Conservation (phyloP, 2,113 vertebrate species). For the Morone chrysops region DNA sequence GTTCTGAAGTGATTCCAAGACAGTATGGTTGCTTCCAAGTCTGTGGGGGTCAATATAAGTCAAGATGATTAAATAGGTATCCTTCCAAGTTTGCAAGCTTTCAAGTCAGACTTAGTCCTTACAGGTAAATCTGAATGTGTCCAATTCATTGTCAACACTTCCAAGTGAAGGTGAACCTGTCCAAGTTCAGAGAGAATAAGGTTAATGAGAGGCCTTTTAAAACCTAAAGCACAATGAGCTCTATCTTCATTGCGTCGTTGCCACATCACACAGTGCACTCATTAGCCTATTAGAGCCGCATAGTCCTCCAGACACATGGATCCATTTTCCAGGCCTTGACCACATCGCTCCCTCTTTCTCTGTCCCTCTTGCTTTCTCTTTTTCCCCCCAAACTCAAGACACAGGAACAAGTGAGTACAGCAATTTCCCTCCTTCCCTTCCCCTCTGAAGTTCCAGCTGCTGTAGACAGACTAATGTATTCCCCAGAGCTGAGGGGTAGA, state of each 20-base stretch:
- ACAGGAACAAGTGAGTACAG: constrained; percentile 69
- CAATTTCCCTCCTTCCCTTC: constrained; percentile 36
- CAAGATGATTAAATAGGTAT: constrained; percentile 28
- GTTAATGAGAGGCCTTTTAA: constrained; percentile 28
- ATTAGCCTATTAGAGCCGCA: constrained; percentile 65
- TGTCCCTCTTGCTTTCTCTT: constrained; percentile 31
- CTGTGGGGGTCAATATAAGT: constrained; percentile 26
- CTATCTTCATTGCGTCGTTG: constrained; percentile 28
- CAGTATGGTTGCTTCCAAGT: constrained; percentile 15
- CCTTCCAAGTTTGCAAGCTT: constrained; percentile 36
- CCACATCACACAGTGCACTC: constrained; percentile 53
- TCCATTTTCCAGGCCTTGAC: constrained; percentile 70
- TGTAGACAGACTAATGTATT: constrained; percentile 80
- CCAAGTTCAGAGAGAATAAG: constrained; percentile 24
- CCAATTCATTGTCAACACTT: neutral
- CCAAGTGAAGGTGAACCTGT: constrained; percentile 13
- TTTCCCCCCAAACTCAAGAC: constrained; percentile 23
- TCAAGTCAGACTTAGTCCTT: constrained; percentile 24
- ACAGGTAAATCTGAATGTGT: constrained; percentile 28
- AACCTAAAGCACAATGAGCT: constrained; percentile 14
- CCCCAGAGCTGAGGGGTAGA: constrained; percentile 75
- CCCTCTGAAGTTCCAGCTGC: constrained; percentile 77
- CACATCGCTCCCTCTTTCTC: constrained; percentile 46
- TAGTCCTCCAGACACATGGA: constrained; percentile 65
- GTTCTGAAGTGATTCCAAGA: constrained; percentile 36